Base-by-base conservation (phyloP, 1,140 invertebrate genomes). In the Drusus annulatus region DNA sequence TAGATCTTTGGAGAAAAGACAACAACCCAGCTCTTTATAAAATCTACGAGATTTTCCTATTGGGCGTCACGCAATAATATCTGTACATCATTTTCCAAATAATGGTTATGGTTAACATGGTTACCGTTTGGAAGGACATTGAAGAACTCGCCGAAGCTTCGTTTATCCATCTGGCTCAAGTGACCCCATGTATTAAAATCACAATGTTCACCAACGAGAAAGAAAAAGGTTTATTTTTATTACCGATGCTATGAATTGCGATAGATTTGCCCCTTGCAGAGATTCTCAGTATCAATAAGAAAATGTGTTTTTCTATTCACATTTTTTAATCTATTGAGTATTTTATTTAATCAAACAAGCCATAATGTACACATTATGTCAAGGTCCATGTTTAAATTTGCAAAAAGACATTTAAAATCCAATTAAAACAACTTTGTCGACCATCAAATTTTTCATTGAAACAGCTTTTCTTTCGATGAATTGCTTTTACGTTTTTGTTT, bases 141-240 rank as follows among this genome's bases (percentile, higher is more conserved):
- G 75, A 78, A 25, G 81, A 84, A 68, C 76, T 83, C 17, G 84
- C 84, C 0, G 84, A 84, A 52, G 80, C 80, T 17, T 80, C 82
- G 0, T 84, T 76, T 79, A 51, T 84, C 7, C 60, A 83, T 21
- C 58, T 84, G 13, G 81, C 84, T 1, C 80, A 83, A 65, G 76
- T 21, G 1, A 81, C 82, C 4, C 31, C 80, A 21, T 81, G 78
- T 51, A 16, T 80, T 19, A 80, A 84, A 77, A 81, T 83, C 36
- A 13, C 50, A 36, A 23, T 81, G 1, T 81, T 84, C 25, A 25
- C 62, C 7, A 23, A n/a, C n/a, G 54, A 79, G 79, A 17, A 81
- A 65, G 50, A 5, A 52, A 5, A 23, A 71, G 36, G 65, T 77
- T n/a, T 0, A 52, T 51, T 19, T 58, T 50, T 56, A 17, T 81